Evolutionary conservation across 2,797 vertebrate species (phyloP).

Genomic region (Ceryle rudis): DNA sequence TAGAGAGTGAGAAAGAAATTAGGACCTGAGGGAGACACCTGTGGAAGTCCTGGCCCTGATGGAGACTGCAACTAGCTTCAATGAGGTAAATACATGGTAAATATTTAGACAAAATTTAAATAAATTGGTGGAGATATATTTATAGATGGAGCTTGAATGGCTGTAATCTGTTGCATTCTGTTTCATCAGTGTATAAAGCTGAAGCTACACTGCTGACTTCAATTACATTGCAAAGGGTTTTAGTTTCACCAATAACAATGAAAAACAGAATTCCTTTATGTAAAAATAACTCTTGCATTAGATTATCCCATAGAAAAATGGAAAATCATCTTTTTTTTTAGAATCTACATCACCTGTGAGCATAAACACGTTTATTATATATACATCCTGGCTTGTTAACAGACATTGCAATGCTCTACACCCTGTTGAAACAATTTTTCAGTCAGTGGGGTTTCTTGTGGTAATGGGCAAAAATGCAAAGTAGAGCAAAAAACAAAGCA

Average conservation of each 20-base stretch:
- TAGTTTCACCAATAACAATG: background rate
- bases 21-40: background rate
- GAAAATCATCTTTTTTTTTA: background rate
- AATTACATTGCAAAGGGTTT: background rate
- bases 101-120: background rate
- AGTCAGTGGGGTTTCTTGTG: constrained; percentile 48
- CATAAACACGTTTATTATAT: background rate
- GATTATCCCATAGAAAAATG: background rate
- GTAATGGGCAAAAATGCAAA: constrained; percentile 47
- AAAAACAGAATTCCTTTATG: background rate
- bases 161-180: background rate
- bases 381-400: constrained; percentile 18
- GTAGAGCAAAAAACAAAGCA: background rate
- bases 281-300: constrained; percentile 1
- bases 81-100: background rate
- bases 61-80: background rate
- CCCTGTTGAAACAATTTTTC: constrained; percentile 38
- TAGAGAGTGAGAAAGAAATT: background rate
- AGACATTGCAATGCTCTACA: background rate
- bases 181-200: background rate
- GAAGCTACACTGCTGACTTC: background rate
- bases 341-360: background rate
- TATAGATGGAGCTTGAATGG: background rate
- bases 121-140: background rate
- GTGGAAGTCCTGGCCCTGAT: background rate